These are phyloP conservation scores for Halocynthia roretzi DNA, from an alignment of 23 tunicate genomes.

Conservation along the genomic window DNA sequence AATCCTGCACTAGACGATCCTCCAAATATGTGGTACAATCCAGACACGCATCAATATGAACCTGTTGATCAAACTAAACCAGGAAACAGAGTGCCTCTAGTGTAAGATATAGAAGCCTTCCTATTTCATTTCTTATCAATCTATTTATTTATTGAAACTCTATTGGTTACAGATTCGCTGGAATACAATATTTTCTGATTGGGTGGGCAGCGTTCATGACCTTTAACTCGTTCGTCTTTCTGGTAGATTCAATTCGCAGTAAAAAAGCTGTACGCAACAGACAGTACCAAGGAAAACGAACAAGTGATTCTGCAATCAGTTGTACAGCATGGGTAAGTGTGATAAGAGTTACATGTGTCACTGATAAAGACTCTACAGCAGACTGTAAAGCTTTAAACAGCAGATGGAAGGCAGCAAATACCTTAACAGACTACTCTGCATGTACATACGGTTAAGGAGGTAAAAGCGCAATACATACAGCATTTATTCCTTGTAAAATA, in stretches of 20 bases:
- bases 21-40: constrained; percentile 44
- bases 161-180: constrained; percentile 34
- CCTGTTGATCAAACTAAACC: constrained; percentile 35
- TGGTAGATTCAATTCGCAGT: constrained; percentile 51
- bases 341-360: neutral
- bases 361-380: neutral
- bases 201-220: constrained; percentile 51
- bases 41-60: constrained; percentile 34
- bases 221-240: constrained; percentile 24
- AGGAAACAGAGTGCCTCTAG: constrained; percentile 77
- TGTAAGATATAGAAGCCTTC: constrained; percentile 25
- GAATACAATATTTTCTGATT: constrained; percentile 44
- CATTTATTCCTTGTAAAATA: too few relatives aligned
- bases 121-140: neutral
- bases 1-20: constrained; percentile 75
- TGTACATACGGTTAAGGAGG: too few relatives aligned
- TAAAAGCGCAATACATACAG: too few relatives aligned
- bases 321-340: constrained; percentile 67
- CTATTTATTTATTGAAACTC: neutral
- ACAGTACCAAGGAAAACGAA: constrained; percentile 31
- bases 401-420: too few relatives aligned
- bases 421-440: too few relatives aligned
- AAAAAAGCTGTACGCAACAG: constrained; percentile 52
- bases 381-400: neutral
- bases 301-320: constrained; percentile 40